Conservation (phyloP, 2,888 invertebrate genomes). For the Falcaria lacertinaria region DNA sequence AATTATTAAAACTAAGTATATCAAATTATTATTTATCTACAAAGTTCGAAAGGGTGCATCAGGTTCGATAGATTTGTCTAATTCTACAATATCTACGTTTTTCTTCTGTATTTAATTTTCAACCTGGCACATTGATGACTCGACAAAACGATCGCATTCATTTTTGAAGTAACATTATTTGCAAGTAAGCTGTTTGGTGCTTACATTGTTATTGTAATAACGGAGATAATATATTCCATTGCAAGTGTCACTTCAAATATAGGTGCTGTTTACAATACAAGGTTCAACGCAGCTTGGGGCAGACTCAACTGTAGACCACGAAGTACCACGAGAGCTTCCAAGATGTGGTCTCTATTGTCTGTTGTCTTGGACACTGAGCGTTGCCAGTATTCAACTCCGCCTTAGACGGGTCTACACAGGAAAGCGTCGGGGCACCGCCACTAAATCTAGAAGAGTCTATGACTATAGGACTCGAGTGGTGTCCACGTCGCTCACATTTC, state of each 20-base stretch:
- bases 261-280: not conserved
- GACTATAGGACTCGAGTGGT: constrained; percentile 56
- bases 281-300: not conserved
- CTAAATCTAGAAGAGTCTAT: constrained; percentile 40
- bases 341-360: not conserved
- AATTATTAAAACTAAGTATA: constrained; percentile 60
- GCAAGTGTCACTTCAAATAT: not conserved
- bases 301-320: too few species aligned
- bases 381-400: constrained; percentile 1
- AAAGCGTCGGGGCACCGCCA: constrained; percentile 28
- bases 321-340: too few species aligned
- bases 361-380: not conserved
- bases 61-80: constrained; percentile 49
- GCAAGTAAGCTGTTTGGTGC: too few species aligned
- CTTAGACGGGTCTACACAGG: constrained; percentile 14
- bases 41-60: constrained; percentile 60
- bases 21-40: constrained; percentile 71
- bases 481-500: constrained; percentile 43
- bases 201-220: too few species aligned
- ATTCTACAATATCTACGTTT: constrained; percentile 39
- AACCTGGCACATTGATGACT: constrained; percentile 27
- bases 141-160: constrained; percentile 11
- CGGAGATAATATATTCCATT: too few species aligned
- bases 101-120: constrained; percentile 21
- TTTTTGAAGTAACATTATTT: not conserved